Conservation (phyloP, 2,113 vertebrate genomes). For the Climacteris rufus region DNA sequence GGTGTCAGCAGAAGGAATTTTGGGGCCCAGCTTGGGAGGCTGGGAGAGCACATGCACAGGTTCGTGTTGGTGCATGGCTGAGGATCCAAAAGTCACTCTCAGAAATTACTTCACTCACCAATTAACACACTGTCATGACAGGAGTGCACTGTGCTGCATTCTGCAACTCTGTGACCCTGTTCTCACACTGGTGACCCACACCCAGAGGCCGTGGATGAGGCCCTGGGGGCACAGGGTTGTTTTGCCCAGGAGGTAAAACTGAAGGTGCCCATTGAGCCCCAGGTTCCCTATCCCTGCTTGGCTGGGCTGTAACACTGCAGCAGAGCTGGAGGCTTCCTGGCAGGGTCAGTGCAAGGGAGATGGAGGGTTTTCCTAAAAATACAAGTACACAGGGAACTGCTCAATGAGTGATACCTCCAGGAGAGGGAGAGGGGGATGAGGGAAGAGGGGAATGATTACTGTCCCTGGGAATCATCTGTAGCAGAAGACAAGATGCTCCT, state of each 20-base stretch:
- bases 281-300: not conserved
- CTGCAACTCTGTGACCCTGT: not conserved
- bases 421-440: not conserved
- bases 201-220: fast-evolving
- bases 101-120: not conserved
- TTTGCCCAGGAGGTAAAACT: not conserved
- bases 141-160: not conserved
- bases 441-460: not conserved
- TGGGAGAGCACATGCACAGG: not conserved
- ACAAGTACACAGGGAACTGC: not conserved
- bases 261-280: not conserved
- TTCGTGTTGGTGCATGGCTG: fast-evolving
- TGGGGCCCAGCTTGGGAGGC: not conserved
- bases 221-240: fast-evolving
- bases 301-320: not conserved
- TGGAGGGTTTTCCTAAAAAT: not conserved
- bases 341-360: not conserved
- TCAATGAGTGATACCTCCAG: not conserved
- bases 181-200: not conserved
- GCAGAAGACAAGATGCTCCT: not conserved
- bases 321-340: not conserved
- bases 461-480: not conserved
- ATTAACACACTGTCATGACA: not conserved
- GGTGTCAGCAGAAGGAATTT: not conserved
- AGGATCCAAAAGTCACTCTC: not conserved